Evolutionary conservation across 2,797 vertebrate genomes (phyloP).

Genomic region (Remorina albescens): DNA sequence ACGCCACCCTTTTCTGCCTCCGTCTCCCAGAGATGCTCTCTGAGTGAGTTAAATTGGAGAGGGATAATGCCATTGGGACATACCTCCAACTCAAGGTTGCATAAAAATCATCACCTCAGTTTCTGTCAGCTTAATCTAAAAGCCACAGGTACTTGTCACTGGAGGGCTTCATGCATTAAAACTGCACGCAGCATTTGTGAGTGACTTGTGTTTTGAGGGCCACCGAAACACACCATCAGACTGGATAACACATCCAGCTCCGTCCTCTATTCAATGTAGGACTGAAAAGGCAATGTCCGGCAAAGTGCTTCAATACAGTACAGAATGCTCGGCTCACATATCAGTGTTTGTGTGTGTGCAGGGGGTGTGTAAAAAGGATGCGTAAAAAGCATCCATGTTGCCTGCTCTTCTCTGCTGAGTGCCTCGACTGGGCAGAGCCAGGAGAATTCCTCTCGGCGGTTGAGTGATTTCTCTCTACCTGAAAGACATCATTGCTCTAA

Average conservation of each 20-base stretch:
- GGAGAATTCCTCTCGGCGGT: constrained; percentile 22
- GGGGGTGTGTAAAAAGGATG: constrained; percentile 29
- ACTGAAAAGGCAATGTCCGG: constrained; percentile 19
- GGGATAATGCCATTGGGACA: constrained; percentile 47
- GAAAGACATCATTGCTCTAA: constrained; percentile 17
- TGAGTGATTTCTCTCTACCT: constrained; percentile 5
- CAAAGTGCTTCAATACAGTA: constrained; percentile 39
- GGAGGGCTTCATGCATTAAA: constrained; percentile 38
- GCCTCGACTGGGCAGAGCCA: constrained; percentile 49
- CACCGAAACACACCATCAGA: constrained; percentile 14
- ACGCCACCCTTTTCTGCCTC: constrained; percentile 46
- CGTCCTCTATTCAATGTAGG: constrained; percentile 17
- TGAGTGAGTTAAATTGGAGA: constrained; percentile 47
- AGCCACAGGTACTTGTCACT: constrained; percentile 43
- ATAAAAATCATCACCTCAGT: constrained; percentile 59
- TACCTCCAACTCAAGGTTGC: constrained; percentile 52
- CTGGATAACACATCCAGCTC: neutral
- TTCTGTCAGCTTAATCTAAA: constrained; percentile 58
- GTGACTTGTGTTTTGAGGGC: constrained; percentile 35
- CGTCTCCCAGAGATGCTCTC: constrained; percentile 55
- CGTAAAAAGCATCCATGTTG: constrained; percentile 28
- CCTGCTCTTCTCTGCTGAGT: constrained; percentile 37
- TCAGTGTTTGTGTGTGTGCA: constrained; percentile 4
- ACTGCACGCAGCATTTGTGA: constrained; percentile 51
- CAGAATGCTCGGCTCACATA: constrained; percentile 47